Percentiles rank a stretch among this genome's conserved stretches.
Conservation (phyloP, 2,113 vertebrate genomes). For the Oncorhynchus masou region DNA sequence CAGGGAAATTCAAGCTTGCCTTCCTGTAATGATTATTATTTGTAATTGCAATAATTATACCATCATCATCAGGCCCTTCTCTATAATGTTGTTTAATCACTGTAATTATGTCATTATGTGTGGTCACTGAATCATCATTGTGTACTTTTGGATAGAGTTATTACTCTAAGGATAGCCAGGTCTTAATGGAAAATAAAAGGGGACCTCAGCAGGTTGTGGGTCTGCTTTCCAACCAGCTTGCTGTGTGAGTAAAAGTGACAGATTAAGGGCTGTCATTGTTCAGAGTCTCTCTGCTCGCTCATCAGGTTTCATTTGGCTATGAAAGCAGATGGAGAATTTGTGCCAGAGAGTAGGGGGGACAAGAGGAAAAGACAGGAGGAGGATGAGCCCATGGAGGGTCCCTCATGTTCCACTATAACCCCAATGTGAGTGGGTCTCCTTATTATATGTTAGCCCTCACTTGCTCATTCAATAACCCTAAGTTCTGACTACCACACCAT, state of each 20-base stretch:
- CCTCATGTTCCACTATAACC: not conserved
- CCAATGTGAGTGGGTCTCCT: constrained; percentile 31
- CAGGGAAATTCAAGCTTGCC: constrained; percentile 45
- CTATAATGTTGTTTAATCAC: constrained; percentile 52
- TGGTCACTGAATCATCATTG: constrained; percentile 54
- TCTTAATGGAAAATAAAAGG: no score
- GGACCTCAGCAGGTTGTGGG: no score
- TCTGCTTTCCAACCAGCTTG: not conserved
- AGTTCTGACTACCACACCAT: no score
- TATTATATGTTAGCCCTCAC: no score
- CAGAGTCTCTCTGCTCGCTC: not conserved
- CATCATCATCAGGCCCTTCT: constrained; percentile 53
- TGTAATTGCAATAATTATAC: constrained; percentile 63
- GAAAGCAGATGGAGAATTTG: constrained; percentile 59
- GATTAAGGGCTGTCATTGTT: not conserved
- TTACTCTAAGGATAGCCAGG: not conserved
- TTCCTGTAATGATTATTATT: constrained; percentile 44
- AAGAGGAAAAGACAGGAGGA: constrained; percentile 67
- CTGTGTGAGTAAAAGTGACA: not conserved
- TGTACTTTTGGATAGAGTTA: constrained; percentile 11
- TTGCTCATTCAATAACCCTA: no score
- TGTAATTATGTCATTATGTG: constrained; percentile 60
- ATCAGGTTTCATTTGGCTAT: constrained; percentile 28
- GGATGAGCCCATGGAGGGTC: not conserved
- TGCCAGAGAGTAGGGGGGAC: constrained; percentile 47